Base-by-base conservation (phyloP, 2,888 invertebrate species). In the Drosophila incognita region DNA sequence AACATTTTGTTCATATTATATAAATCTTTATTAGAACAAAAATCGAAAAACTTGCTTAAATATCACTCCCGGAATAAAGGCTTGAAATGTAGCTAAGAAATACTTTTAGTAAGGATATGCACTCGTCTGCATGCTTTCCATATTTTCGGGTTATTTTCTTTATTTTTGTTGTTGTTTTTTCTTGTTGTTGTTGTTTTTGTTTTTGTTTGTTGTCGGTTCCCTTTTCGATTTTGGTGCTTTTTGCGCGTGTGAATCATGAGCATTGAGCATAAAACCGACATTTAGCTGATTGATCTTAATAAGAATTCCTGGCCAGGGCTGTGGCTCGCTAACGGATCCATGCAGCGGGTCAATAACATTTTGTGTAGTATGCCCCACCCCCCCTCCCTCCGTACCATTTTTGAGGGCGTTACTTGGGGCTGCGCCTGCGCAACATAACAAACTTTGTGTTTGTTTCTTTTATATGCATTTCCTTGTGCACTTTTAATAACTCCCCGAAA, bases 241-340 rank as follows among this genome's bases (percentile, higher is more conserved):
- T 78, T 56, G 79, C 60, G 74, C 81, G 81, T 87, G 85, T 87
- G 86, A 87, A 87, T 87, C 86, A 87, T 87, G 83, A 87, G 85
- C 84, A 87, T 87, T 89, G 87, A 89, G 85, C 89, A 87, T 87
- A 89, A 89, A 89, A 89, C 87, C 87, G 89, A 85, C 85, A 86
- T 89, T 89, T 85, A 87, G 89, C 86, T 87, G 86, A 87, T 87
- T 87, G 86, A 87, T 87, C 86, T 87, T 89, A 89, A 89, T 89
- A 87, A 87, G 86, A 87, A 89, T 89, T 81, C 76, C 74, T 61
- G 64, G 74, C 63, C 67, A 63, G 74, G 65, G 62, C 46, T 61
- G 60, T 36, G 46, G 61, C 54, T 52, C 64, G 77, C 83, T 85
- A 85, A 85, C 85, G 85, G 85, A 88, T 83, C 77, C 79, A n/a